Conservation (phyloP, 2,888 invertebrate species). For the Uropetala carovei region DNA sequence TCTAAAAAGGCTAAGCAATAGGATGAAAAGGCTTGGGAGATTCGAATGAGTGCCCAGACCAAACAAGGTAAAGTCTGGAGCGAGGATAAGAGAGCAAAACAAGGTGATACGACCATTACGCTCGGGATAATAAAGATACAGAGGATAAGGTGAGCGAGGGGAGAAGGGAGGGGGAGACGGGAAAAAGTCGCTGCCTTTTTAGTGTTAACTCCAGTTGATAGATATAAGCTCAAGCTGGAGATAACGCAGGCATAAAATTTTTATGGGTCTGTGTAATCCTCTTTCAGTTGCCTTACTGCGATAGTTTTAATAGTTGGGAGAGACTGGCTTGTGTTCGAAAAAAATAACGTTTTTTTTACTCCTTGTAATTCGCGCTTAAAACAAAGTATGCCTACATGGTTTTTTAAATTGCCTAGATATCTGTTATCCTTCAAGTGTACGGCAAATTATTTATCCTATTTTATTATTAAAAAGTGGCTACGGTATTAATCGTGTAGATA, state of each 20-base stretch:
- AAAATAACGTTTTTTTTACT: constrained; percentile 44
- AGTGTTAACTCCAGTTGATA: constrained; percentile 62
- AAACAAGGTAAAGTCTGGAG: constrained; percentile 40
- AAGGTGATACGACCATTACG: constrained; percentile 60
- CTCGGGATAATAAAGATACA: constrained; percentile 57
- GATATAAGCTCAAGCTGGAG: constrained; percentile 49
- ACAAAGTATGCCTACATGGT: constrained; percentile 7
- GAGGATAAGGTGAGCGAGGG: constrained; percentile 36
- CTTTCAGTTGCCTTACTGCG: constrained; percentile 57
- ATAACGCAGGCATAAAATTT: constrained; percentile 44
- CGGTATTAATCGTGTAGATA: no score
- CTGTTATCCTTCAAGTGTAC: no score
- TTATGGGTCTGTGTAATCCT: constrained; percentile 60
- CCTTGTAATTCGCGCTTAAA: constrained; percentile 16
- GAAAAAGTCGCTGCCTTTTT: constrained; percentile 55
- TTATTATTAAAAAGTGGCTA: no score
- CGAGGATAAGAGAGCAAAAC: constrained; percentile 51
- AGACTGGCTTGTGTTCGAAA: constrained; percentile 32
- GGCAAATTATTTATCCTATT: no score
- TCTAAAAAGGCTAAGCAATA: constrained; percentile 4
- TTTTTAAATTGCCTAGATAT: neutral
- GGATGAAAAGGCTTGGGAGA: neutral
- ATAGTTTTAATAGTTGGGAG: constrained; percentile 52
- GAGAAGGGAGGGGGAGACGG: neutral
- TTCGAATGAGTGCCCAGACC: constrained; percentile 28